phyloP scores from a whole-genome alignment of 2,113 vertebrate species.

The Aplodontia rufa region DNA sequence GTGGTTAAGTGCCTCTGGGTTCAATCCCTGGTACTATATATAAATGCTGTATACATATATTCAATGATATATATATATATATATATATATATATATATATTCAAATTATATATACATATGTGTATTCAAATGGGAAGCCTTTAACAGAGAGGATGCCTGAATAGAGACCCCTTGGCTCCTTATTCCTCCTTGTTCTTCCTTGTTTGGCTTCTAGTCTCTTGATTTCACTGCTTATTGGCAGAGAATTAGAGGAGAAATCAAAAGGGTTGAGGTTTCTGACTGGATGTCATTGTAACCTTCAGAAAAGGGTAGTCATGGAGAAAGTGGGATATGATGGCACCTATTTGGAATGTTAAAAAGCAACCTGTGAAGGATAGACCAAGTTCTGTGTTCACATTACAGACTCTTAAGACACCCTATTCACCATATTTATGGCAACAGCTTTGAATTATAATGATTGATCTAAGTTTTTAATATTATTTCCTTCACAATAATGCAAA shows the following conservation, averaged over 20 bases:
- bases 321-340: neutral
- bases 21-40: too few species aligned
- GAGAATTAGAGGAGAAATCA: neutral
- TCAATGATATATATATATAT: too few species aligned
- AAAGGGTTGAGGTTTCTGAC: neutral
- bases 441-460: neutral
- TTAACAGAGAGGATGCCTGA: neutral
- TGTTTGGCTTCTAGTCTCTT: neutral
- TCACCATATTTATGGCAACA: neutral
- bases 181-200: too few species aligned
- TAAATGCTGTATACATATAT: too few species aligned
- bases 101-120: too few species aligned
- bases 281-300: neutral
- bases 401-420: neutral
- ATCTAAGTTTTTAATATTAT: neutral
- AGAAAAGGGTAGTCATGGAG: neutral
- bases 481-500: neutral
- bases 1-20: too few species aligned
- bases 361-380: neutral
- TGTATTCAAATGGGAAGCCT: neutral
- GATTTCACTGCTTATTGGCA: neutral
- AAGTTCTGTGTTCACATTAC: neutral
- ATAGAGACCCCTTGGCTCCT: neutral
- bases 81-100: too few species aligned
- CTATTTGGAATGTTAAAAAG: conserved; percentile 20